Evolutionary conservation across 2,888 invertebrate genomes (phyloP), one percentile per base, ranked within the genome.

Genomic region (Diarsia rubi): DNA sequence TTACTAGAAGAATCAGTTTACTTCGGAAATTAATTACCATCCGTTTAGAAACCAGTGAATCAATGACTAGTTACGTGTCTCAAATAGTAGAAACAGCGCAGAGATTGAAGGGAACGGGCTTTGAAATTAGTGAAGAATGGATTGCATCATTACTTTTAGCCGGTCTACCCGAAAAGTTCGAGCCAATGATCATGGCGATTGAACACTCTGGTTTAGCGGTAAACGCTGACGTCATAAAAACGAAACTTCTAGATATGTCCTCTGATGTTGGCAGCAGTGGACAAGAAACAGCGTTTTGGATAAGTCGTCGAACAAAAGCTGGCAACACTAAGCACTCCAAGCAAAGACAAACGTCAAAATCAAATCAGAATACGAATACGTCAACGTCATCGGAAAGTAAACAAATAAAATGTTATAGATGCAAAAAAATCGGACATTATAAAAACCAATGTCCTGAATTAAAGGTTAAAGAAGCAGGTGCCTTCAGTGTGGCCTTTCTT

Each of bases 61-160:
- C 49, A 3, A 52, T 52, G 49, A 52, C 49, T 6, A n/a, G 11
- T 1, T 52, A 52, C 11, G 49, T 52, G 11, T 52, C 49, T n/a
- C 49, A 52, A 52, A 11, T 52, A 11, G 52, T 52, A 3, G 52
- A 52, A 12, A 52, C 52, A 3, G 52, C 52, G n/a, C 52, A 52
- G 52, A n/a, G 11, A 52, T n/a, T 52, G 52, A 52, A n/a, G 52
- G 52, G 52, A 8, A 52, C 52, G 11, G 84, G 83, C 0, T 85
- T 86, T 70, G 69, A 76, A 21, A 84, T 85, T 0, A 79, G 52
- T 5, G 84, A 87, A 6, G 73, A 85, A 16, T 65, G 65, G 65
- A 65, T 63, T 24, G 63, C 16, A 44, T 24, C 60, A 4, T 21
- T 87, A 14, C 44, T 86, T 52, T 79, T 86, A 59, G 83, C 84